Percentiles rank a stretch among this genome's conserved stretches.
These are phyloP conservation scores for Nebria salina DNA, from an alignment of 2,888 invertebrate species.

Conservation along the genomic window DNA sequence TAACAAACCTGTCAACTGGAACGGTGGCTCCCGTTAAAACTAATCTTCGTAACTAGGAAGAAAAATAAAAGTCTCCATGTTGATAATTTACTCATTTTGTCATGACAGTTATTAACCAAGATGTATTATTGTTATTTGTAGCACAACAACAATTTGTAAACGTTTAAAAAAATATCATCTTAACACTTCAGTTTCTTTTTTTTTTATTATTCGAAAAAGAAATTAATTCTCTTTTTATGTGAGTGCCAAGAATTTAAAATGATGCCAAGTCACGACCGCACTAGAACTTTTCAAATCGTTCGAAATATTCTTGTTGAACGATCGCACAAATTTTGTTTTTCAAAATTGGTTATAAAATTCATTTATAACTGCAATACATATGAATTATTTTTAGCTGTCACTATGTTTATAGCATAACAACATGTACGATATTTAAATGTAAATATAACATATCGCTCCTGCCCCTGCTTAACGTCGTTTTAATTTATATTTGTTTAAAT, in stretches of 20 bases:
- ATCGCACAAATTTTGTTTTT: neutral
- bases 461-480: too few species aligned
- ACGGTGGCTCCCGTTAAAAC: neutral
- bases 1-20: neutral
- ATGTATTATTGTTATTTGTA: conserved; percentile 41
- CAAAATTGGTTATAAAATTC: conserved; percentile 8
- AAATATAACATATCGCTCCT: too few species aligned
- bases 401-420: neutral
- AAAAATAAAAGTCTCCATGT: conserved; percentile 15
- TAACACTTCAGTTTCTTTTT: conserved; percentile 11
- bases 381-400: neutral
- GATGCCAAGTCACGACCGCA: conserved; percentile 32
- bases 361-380: neutral
- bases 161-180: conserved; percentile 59
- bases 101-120: conserved; percentile 40
- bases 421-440: neutral
- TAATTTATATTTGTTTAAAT: too few species aligned
- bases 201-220: neutral
- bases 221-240: conserved; percentile 42
- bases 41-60: conserved; percentile 14
- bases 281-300: conserved; percentile 25
- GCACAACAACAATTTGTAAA: conserved; percentile 62
- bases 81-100: conserved; percentile 32
- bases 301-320: conserved; percentile 12
- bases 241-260: conserved; percentile 30